Conservation (phyloP, 2,888 invertebrate species). For the Leptinotarsa juncta region DNA sequence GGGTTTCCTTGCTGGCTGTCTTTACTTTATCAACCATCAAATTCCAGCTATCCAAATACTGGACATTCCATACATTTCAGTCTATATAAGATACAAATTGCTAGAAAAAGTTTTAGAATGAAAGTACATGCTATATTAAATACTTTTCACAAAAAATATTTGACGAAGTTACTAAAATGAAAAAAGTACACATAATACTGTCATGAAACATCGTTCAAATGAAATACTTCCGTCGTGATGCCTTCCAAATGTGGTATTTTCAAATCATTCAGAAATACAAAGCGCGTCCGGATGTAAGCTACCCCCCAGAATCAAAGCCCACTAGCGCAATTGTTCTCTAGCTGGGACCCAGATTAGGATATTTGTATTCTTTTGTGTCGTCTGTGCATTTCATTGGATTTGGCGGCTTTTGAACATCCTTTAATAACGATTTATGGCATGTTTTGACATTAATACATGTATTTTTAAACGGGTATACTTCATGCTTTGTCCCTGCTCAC, state of each 20-base stretch:
- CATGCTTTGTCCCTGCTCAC: conserved; percentile 20
- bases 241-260: conserved; percentile 4
- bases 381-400: conserved; percentile 60
- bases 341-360: conserved; percentile 50
- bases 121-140: too few relatives aligned
- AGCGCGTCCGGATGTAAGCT: conserved; percentile 32
- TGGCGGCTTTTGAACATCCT: conserved; percentile 59
- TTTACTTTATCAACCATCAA: too few relatives aligned
- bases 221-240: background rate
- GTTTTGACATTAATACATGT: conserved; percentile 62
- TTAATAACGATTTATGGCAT: conserved; percentile 64
- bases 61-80: too few relatives aligned
- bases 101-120: too few relatives aligned
- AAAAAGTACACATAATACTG: too few relatives aligned
- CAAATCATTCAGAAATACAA: conserved; percentile 29
- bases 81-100: too few relatives aligned
- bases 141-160: too few relatives aligned
- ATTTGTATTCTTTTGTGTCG: conserved; percentile 57
- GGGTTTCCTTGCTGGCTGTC: too few relatives aligned
- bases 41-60: too few relatives aligned
- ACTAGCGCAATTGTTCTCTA: conserved; percentile 12
- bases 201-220: too few relatives aligned
- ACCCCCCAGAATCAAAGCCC: conserved; percentile 44
- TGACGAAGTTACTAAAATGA: too few relatives aligned
- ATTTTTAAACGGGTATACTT: conserved; percentile 48